Base-by-base conservation (phyloP, 2,888 invertebrate genomes). In the Trachelus troglodyta region DNA sequence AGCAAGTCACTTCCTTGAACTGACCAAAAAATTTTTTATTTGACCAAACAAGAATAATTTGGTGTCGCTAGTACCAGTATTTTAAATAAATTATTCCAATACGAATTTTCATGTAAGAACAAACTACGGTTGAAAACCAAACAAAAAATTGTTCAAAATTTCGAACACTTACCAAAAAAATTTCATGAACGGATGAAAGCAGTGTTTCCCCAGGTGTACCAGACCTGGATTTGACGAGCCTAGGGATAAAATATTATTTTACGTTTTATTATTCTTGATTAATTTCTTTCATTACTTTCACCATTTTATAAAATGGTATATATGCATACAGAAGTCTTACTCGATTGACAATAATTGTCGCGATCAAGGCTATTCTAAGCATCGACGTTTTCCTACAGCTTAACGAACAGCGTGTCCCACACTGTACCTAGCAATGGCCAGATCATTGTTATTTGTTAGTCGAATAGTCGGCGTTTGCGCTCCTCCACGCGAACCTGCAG, bases 401-500 rank as follows among this genome's bases (percentile, higher is more conserved):
- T 77, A 81, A 80, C 81, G 78, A 79, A 79, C 79, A 78, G 77
- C 75, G 78, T 77, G 79, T 77, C 78, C 79, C n/a, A 23, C 23
- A 76, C 79, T 82, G 79, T 56, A 74, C 75, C 35, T 75, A 71
- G 23, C 23, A 79, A 81, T 78, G 76, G 77, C 76, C 80, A 76
- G 37, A 79, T 82, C 81, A 79, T 81, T 77, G 76, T 83, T 78
- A 79, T 73, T 78, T 77, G 80, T 80, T 77, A 33, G 73, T 30
- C 73, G 69, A 78, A 82, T 75, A 75, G 78, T 79, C 75, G 30
- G 71, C 75, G 40, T 77, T 76, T 77, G 69, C 74, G 75, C 74
- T 69, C 35, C 73, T 79, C 33, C 71, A 40, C 23, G 69, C 34
- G 30, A 71, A 83, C 81, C 78, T 86, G 86, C 89, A 87, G 81